These are phyloP conservation scores for Helleia helle DNA, from an alignment of 2,888 invertebrate genomes.

Conservation along the genomic window DNA sequence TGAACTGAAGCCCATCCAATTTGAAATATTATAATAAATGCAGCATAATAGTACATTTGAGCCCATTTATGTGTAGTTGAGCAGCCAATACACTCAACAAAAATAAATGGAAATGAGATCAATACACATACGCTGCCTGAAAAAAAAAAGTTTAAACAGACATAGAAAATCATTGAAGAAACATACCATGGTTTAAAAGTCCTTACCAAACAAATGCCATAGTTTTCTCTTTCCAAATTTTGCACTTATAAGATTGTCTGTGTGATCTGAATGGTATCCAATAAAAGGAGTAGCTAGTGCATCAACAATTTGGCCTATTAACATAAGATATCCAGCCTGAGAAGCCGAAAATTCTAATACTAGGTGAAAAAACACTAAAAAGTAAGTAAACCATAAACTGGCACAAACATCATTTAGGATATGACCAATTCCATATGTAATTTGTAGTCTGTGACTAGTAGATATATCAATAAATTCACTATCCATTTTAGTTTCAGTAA, in stretches of 20 bases:
- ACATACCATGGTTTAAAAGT: no score
- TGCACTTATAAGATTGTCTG: conserved; percentile 77
- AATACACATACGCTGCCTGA: conserved; percentile 84
- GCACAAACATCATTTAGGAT: conserved; percentile 94
- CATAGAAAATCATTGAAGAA: no score
- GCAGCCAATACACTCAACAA: conserved; percentile 83
- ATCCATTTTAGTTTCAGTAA: no score
- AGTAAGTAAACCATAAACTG: conserved; percentile 95
- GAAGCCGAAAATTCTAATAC: conserved; percentile 71
- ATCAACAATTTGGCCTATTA: conserved; percentile 90
- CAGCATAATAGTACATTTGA: conserved; percentile 82
- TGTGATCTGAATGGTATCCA: conserved; percentile 86
- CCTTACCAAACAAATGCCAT: conserved; percentile 91
- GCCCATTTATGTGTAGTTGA: conserved; percentile 77
- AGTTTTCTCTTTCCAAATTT: conserved; percentile 87
- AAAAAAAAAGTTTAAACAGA: conserved; percentile 32
- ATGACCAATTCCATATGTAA: conserved; percentile 87
- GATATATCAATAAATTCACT: conserved; percentile 61
- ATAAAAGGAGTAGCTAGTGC: conserved; percentile 91
- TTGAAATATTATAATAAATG: conserved; percentile 89
- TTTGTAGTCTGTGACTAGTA: conserved; percentile 49
- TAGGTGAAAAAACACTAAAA: conserved; percentile 85
- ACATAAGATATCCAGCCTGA: conserved; percentile 77
- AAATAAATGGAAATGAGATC: conserved; percentile 90
- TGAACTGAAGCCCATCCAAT: conserved; percentile 95